Base-by-base conservation (phyloP, 2,797 vertebrate species). In the Acropternis orthonyx region DNA sequence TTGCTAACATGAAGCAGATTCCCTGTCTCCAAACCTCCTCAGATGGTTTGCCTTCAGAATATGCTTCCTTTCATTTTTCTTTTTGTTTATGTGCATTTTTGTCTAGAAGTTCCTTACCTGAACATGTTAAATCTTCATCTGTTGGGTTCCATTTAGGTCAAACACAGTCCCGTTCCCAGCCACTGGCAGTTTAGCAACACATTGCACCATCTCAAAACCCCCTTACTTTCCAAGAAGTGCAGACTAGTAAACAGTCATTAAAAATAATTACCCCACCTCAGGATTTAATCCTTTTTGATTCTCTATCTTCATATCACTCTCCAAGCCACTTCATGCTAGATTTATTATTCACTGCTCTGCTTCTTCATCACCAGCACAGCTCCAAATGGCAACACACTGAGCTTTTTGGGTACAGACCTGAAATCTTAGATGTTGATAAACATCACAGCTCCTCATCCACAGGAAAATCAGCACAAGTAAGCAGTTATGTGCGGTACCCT, bases 191-290 rank as follows among this genome's bases (percentile, higher is more conserved):
- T 90, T 52, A 90, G 65, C 59, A 85, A 76, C 21, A 56, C 20
- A 63, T 67, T 74, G 39, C 89, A 95, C 78, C 58, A 89, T 43
- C 63, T 74, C 88, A 87, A 95, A 96, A 79, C 22, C 37, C 71
- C 44, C 30, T 74, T 67, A 56, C 79, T 79, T 95, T 94, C 85
- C 54, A 88, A 94, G 71, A 85, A 90, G 85, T 71, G 58, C 24
- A 58, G 30, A 71, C 17, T 41, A 44, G 63, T 85, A 94, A 95
- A 97, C 72, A 96, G 65, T 89, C 71, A 94, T 97, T 96, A 91
- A 89, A 94, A 94, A 71, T 92, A 96, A 96, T 92, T 96, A 92
- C 71, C 19, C 15, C 44, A 82, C 81, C 77, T 89, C 67, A 46
- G 39, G 77, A 91, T 82, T 93, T 65, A 87, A 82, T 82, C 14